These are phyloP conservation scores for Drosophila simulans DNA, from an alignment of 1,140 invertebrate genomes.

Conservation along the genomic window DNA sequence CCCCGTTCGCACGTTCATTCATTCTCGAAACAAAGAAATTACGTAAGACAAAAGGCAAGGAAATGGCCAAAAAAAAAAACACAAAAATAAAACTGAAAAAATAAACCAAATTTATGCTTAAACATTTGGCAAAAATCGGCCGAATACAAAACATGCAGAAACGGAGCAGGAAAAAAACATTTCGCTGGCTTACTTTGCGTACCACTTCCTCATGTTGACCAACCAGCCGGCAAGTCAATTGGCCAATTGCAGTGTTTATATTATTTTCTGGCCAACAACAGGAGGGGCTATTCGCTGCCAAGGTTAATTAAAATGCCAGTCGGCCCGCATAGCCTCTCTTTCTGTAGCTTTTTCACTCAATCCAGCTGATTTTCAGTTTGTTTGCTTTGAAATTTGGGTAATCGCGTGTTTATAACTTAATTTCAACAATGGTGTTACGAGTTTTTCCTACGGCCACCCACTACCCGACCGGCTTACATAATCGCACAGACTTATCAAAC, in stretches of 20 bases:
- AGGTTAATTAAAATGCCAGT: conserved; percentile 81
- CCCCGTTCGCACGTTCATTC: conserved; percentile 51
- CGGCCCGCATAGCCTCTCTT: conserved; percentile 49
- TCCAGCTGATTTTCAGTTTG: conserved; percentile 8
- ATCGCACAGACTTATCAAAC: conserved; percentile 65
- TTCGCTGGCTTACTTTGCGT: conserved; percentile 71
- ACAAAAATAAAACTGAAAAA: not conserved
- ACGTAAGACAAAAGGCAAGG: conserved; percentile 49
- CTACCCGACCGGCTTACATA: conserved; percentile 53
- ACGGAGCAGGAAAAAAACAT: conserved; percentile 67
- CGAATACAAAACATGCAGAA: conserved; percentile 14
- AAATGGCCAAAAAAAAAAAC: conserved; percentile 57
- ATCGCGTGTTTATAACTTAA: conserved; percentile 70
- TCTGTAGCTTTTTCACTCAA: conserved; percentile 8
- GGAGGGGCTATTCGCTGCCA: conserved; percentile 69
- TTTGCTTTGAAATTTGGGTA: conserved; percentile 47
- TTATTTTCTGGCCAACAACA: conserved; percentile 39
- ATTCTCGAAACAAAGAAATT: conserved; percentile 49
- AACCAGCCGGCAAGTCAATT: conserved; percentile 80
- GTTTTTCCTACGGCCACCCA: conserved; percentile 53
- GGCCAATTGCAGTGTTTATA: conserved; percentile 74
- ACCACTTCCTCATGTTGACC: conserved; percentile 77
- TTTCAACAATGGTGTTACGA: conserved; percentile 66
- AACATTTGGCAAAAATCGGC: conserved; percentile 49
- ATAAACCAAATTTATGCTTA: conserved; percentile 58